These are phyloP conservation scores for Grapholita molesta DNA, from an alignment of 1,140 invertebrate genomes.

Conservation along the genomic window DNA sequence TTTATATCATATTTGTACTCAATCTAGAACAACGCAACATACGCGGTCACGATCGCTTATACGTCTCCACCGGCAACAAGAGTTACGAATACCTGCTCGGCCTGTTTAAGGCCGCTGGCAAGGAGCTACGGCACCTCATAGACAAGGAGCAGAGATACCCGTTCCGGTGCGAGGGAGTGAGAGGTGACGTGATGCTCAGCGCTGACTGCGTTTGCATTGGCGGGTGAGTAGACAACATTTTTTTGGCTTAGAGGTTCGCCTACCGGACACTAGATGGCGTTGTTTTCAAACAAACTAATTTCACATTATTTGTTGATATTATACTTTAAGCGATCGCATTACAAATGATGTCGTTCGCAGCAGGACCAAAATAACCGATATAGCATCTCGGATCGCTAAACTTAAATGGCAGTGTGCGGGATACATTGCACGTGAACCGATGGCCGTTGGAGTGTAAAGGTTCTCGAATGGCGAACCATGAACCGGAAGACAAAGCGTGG, in stretches of 20 bases:
- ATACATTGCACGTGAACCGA: too few relatives aligned
- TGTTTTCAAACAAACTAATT: neutral
- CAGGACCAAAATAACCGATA: too few relatives aligned
- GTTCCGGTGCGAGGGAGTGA: slow-evolving; percentile 83
- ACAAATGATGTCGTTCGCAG: too few relatives aligned
- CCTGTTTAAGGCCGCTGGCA: slow-evolving; percentile 80
- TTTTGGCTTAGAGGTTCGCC: neutral
- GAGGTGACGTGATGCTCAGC: slow-evolving; percentile 85
- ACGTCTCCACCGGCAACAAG: slow-evolving; percentile 84
- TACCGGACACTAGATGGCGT: neutral
- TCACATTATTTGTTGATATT: neutral
- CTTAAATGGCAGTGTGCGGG: too few relatives aligned
- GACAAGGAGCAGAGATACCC: slow-evolving; percentile 48
- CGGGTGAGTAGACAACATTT: slow-evolving; percentile 81
- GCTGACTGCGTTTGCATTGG: slow-evolving; percentile 82
- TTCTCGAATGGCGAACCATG: too few relatives aligned
- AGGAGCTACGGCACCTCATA: slow-evolving; percentile 27
- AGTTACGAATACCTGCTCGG: slow-evolving; percentile 84
- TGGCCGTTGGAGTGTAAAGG: too few relatives aligned
- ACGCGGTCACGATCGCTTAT: slow-evolving; percentile 89
- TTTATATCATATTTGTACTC: neutral
- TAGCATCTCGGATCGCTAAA: too few relatives aligned
- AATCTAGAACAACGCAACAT: slow-evolving; percentile 80
- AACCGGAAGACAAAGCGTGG: too few relatives aligned
- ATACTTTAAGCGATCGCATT: too few relatives aligned